Conservation (phyloP, 92 coral and sea anemone genomes). For the Bergia sp. region DNA sequence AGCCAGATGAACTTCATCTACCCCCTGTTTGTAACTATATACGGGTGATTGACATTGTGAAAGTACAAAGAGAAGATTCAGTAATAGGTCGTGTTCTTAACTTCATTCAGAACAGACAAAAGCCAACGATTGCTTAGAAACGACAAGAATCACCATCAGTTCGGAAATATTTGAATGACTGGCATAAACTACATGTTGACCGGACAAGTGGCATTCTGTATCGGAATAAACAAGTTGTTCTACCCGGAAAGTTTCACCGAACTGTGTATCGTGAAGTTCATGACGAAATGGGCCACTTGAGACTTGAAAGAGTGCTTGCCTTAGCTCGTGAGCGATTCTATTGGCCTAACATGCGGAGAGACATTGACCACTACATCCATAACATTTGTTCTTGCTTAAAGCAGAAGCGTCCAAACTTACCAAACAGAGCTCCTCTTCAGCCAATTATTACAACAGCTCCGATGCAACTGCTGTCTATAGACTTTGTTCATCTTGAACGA, state of each 20-base stretch:
- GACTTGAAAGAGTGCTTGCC: conserved; percentile 43
- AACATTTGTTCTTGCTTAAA: conserved; percentile 44
- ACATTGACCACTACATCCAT: conserved; percentile 57
- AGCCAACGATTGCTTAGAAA: conserved; percentile 43
- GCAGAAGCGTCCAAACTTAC: conserved; percentile 43
- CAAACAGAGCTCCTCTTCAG: conserved; percentile 51
- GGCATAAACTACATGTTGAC: conserved; percentile 57
- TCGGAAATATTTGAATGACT: conserved; percentile 54
- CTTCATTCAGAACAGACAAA: conserved; percentile 42
- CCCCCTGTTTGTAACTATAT: no score
- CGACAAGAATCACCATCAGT: conserved; percentile 57
- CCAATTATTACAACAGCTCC: conserved; percentile 48
- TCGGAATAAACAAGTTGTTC: conserved; percentile 52
- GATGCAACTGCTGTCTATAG: conserved; percentile 31
- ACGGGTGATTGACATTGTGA: no score
- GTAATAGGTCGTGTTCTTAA: conserved; percentile 41
- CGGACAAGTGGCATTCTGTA: conserved; percentile 42
- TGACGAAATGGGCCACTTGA: conserved; percentile 64
- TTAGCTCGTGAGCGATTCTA: conserved; percentile 53
- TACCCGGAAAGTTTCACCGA: conserved; percentile 44
- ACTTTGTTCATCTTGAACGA: conserved; percentile 11
- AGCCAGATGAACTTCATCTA: no score
- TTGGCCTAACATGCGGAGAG: conserved; percentile 55
- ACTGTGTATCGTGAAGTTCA: conserved; percentile 58
- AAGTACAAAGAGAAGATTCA: no score